These are phyloP conservation scores for Ectemnius continuus DNA, from an alignment of 2,888 invertebrate genomes.

Conservation along the genomic window DNA sequence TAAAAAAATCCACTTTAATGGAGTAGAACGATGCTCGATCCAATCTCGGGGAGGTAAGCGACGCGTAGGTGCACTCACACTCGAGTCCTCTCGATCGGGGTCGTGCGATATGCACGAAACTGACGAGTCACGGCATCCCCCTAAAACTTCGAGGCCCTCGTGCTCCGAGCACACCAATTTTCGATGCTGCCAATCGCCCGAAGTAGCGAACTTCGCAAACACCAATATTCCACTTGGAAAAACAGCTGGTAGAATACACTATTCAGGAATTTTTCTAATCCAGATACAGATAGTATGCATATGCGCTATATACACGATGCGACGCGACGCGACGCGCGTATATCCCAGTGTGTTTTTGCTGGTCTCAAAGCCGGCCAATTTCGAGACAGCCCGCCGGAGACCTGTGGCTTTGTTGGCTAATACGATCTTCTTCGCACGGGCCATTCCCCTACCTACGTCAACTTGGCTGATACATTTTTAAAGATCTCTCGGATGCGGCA, in stretches of 20 bases:
- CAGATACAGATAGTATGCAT: no score
- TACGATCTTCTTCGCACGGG: slow-evolving; percentile 32
- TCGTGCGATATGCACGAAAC: slow-evolving; percentile 41
- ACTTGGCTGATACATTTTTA: slow-evolving; percentile 34
- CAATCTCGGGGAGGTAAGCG: slow-evolving; percentile 12
- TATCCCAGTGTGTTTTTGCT: slow-evolving; percentile 20
- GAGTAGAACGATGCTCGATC: slow-evolving; percentile 6
- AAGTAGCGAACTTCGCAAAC: no score
- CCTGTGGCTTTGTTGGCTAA: slow-evolving; percentile 29
- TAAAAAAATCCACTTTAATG: background rate
- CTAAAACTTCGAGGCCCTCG: slow-evolving; percentile 8
- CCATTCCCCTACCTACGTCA: slow-evolving; percentile 6
- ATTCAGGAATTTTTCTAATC: no score
- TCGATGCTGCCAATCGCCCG: slow-evolving; percentile 8
- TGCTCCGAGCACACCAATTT: slow-evolving; percentile 8
- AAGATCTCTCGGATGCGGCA: slow-evolving; percentile 16
- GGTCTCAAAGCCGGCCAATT: slow-evolving; percentile 4
- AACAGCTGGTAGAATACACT: no score
- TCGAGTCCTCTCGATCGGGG: slow-evolving; percentile 31
- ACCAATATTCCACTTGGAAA: slow-evolving; percentile 15
- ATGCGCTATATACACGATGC: no score
- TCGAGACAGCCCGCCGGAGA: slow-evolving; percentile 8
- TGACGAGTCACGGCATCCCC: slow-evolving; percentile 15
- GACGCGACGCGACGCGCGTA: no score
- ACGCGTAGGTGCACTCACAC: background rate